A percentile compares a stretch with the other conserved stretches of the same genome.
Conservation (phyloP, 2,797 vertebrate species). For the Falco biarmicus region DNA sequence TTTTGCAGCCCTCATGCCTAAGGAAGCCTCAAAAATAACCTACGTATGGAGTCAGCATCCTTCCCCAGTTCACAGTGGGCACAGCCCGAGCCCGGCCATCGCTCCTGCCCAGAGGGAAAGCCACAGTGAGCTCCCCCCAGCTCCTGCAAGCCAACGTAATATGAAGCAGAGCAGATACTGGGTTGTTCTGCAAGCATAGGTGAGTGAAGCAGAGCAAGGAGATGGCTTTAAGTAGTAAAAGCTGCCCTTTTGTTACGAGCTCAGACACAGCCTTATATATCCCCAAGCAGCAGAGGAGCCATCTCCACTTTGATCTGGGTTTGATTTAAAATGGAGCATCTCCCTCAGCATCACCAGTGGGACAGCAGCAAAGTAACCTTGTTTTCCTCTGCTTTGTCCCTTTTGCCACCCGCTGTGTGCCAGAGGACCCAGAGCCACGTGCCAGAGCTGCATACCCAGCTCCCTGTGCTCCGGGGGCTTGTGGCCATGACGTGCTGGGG, state of each 20-base stretch:
- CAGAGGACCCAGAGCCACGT: neutral
- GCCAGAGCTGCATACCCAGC: neutral
- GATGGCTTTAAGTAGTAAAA: conserved; percentile 2
- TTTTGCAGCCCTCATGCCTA: neutral
- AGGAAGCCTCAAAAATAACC: neutral
- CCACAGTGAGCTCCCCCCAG: neutral
- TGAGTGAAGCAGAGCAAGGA: neutral
- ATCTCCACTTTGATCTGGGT: conserved; percentile 6
- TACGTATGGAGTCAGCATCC: neutral
- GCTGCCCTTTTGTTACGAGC: neutral
- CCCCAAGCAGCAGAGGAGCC: conserved; percentile 44
- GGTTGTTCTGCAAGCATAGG: neutral
- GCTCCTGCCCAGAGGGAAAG: neutral
- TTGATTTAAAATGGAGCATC: conserved; percentile 39
- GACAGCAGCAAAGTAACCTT: neutral
- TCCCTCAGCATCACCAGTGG: neutral
- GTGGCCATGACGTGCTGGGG: neutral
- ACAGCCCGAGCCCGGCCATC: rapidly evolving
- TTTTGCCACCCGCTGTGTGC: neutral
- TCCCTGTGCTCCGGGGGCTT: neutral
- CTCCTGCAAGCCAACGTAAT: neutral
- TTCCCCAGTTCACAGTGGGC: neutral
- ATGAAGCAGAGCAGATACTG: neutral
- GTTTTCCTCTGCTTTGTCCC: neutral
- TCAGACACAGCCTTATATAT: conserved; percentile 5